These are phyloP conservation scores for Galeruca laticollis DNA, from an alignment of 2,888 invertebrate genomes.

Conservation along the genomic window DNA sequence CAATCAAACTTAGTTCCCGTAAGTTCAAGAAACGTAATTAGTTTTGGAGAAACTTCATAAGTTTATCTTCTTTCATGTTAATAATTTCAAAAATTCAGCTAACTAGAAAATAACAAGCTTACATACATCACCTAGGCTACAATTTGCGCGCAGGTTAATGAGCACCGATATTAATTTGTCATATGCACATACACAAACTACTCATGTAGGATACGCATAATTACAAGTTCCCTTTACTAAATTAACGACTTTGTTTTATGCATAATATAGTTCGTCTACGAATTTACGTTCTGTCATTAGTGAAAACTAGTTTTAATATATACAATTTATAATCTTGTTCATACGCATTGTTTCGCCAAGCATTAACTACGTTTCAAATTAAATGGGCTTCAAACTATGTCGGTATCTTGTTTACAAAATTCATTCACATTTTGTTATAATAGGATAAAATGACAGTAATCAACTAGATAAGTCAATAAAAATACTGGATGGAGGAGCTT, in stretches of 20 bases:
- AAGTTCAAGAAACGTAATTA: slow-evolving; percentile 3
- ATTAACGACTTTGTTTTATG: neutral
- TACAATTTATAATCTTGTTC: neutral
- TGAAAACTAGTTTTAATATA: neutral
- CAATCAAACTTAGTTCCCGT: neutral
- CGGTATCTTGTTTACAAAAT: too few relatives aligned
- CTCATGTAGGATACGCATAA: neutral
- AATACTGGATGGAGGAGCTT: too few relatives aligned
- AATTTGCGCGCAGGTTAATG: neutral
- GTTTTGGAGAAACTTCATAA: neutral
- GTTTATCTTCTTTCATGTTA: neutral
- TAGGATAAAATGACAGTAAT: too few relatives aligned
- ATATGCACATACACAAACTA: neutral
- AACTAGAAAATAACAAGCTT: slow-evolving; percentile 16
- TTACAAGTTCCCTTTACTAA: neutral
- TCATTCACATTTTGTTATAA: too few relatives aligned
- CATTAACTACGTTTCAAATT: too few relatives aligned
- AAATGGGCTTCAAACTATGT: too few relatives aligned
- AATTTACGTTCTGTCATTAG: neutral
- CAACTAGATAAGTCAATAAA: too few relatives aligned
- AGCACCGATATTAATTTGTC: neutral
- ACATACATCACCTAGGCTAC: neutral
- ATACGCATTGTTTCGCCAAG: too few relatives aligned
- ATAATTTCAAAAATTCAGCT: slow-evolving; percentile 13
- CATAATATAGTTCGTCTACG: neutral